Base-by-base conservation (phyloP, 2,888 invertebrate genomes). In the Lithodes maja region DNA sequence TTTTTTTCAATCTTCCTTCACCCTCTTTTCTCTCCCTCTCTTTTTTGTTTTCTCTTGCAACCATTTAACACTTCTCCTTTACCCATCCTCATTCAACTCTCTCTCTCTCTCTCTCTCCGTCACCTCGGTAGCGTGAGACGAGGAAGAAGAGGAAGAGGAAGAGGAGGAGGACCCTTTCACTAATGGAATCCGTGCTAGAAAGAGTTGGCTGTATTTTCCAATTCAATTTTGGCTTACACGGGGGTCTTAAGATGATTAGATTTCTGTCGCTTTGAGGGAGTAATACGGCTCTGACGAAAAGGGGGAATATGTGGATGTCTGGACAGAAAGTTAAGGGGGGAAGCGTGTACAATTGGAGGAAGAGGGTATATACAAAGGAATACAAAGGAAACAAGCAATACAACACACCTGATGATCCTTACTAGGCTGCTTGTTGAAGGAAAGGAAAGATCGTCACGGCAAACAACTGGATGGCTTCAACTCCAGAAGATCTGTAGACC, bases 141-240 rank as follows among this genome's bases (percentile, higher is more conserved):
- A 71, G 15, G 17, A 12, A 15, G 3, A 71, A 71, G 17, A 71
- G 71, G 15, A 33, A 15, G 15, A 15, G 15, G 15, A n/a, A 80
- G 15, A 54, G 54, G 5, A 54, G n/a, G 80, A 85, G 79, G 78
- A 69, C 69, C 79, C 85, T 85, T 61, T 77, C 79, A 79, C 85
- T 85, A 85, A 85, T 85, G 85, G 85, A 79, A 79, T 85, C 78
- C 78, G 79, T 78, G 85, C 61, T 85, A 85, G 79, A 85, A 85
- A 85, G 85, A 85, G 85, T 85, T 33, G 85, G 85, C 85, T 85
- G 79, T 79, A 85, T 85, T 85, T 75, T 85, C 85, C 85, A 85
- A 85, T 85, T 85, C 85, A 85, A 85, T 85, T 85, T 85, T 85
- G 79, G 85, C 85, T 79, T 78, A 77, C 78, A 79, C 78, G 61